Percentiles rank a stretch among this genome's conserved stretches.
These are phyloP conservation scores for Myxocyprinus asiaticus DNA, from an alignment of 2,113 vertebrate genomes.

Conservation along the genomic window DNA sequence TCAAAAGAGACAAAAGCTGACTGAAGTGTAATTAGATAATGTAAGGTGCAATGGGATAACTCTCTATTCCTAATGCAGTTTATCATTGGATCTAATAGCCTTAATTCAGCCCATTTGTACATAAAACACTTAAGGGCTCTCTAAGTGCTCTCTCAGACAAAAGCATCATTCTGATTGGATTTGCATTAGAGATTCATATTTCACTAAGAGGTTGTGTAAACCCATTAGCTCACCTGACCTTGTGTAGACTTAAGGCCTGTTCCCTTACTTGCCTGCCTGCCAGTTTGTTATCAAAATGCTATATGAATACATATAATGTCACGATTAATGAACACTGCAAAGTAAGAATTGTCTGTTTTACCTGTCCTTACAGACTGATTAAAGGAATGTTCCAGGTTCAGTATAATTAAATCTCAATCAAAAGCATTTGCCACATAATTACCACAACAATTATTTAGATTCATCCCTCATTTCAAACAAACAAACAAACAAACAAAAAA, in stretches of 20 bases:
- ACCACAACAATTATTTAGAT: too few species aligned
- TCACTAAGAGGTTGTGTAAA: slow-evolving; percentile 38
- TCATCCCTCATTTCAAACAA: too few species aligned
- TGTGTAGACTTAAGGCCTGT: slow-evolving; percentile 9
- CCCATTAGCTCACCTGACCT: slow-evolving; percentile 40
- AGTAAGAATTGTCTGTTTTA: neutral
- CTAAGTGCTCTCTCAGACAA: slow-evolving; percentile 60
- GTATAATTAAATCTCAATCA: too few species aligned
- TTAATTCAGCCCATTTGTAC: slow-evolving; percentile 57
- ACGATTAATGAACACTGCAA: neutral
- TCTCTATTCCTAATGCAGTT: slow-evolving; percentile 56
- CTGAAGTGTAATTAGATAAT: slow-evolving; percentile 56
- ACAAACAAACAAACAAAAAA: too few species aligned
- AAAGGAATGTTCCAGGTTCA: too few species aligned
- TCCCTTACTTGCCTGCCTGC: neutral
- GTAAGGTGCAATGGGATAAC: slow-evolving; percentile 53
- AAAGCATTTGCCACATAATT: too few species aligned
- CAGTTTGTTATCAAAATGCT: neutral
- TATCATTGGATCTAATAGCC: slow-evolving; percentile 55
- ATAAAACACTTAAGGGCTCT: slow-evolving; percentile 57
- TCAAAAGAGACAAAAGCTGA: slow-evolving; percentile 50
- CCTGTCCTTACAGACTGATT: neutral
- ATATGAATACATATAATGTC: neutral
- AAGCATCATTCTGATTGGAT: slow-evolving; percentile 56
- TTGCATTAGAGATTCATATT: slow-evolving; percentile 54